Evolutionary conservation across 53 echinoderm and acorn worm genomes (phyloP).

Genomic region (Paelopatides confundens): DNA sequence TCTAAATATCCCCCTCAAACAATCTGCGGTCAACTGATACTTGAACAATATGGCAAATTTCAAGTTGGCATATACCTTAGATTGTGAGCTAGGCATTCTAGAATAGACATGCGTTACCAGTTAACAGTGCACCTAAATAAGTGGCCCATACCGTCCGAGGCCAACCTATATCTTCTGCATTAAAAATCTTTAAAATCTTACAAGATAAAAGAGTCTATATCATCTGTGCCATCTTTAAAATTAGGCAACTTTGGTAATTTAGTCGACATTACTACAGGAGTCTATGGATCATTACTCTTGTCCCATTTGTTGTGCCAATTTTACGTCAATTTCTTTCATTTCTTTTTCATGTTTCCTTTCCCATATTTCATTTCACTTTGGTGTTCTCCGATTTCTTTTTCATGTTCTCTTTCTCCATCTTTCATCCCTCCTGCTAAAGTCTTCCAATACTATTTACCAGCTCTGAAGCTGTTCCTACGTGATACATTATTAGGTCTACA

Average conservation of each 20-base stretch:
- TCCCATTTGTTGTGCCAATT: too few species aligned
- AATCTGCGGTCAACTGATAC: slow-evolving; percentile 41
- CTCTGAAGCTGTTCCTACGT: too few species aligned
- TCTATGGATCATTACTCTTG: background rate
- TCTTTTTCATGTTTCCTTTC: background rate
- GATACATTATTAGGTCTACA: too few species aligned
- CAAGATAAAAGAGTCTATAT: slow-evolving; percentile 56
- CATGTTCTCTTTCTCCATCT: too few species aligned
- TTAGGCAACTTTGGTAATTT: slow-evolving; percentile 48
- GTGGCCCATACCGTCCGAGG: slow-evolving; percentile 40
- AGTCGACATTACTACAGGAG: background rate
- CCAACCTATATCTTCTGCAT: slow-evolving; percentile 48
- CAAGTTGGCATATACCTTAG: slow-evolving; percentile 4
- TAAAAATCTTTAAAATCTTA: slow-evolving; percentile 59
- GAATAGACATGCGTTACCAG: slow-evolving; percentile 58
- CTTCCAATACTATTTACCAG: too few species aligned
- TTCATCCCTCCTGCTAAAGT: too few species aligned
- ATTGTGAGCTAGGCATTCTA: slow-evolving; percentile 14
- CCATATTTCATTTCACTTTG: too few species aligned
- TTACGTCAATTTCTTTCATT: too few species aligned
- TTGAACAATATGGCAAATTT: slow-evolving; percentile 34
- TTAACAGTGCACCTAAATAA: slow-evolving; percentile 41
- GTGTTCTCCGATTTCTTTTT: too few species aligned
- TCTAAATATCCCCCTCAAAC: slow-evolving; percentile 39
- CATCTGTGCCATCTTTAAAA: slow-evolving; percentile 46